phyloP scores from a whole-genome alignment of 2,888 invertebrate genomes.

The Chrysolina americana region DNA sequence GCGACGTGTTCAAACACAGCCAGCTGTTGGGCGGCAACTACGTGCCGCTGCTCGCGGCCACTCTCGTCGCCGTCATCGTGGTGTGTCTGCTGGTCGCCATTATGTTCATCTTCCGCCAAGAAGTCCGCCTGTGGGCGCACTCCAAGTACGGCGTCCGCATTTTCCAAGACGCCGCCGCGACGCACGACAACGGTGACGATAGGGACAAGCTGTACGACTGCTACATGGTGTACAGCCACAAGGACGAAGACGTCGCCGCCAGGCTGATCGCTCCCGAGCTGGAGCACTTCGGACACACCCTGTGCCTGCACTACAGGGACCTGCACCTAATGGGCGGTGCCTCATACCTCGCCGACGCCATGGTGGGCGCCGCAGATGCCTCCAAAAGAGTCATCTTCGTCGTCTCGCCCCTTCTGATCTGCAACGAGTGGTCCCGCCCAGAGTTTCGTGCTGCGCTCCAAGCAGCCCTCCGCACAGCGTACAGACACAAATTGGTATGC shows the following conservation, averaged over 20 bases:
- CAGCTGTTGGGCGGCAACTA: conserved; percentile 78
- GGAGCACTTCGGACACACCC: conserved; percentile 79
- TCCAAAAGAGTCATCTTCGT: conserved; percentile 84
- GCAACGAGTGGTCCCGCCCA: conserved; percentile 86
- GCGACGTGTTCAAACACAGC: conserved; percentile 75
- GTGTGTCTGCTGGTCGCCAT: conserved; percentile 79
- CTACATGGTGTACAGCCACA: conserved; percentile 88
- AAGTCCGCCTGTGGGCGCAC: conserved; percentile 85
- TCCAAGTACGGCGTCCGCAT: conserved; percentile 84
- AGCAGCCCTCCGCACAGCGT: conserved; percentile 80
- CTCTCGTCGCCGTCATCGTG: conserved; percentile 79
- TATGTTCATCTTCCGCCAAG: conserved; percentile 82
- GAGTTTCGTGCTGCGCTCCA: conserved; percentile 88
- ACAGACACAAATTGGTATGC: conserved; percentile 75
- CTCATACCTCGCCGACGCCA: conserved; percentile 75
- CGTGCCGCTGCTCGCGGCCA: conserved; percentile 82
- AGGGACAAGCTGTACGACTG: conserved; percentile 80
- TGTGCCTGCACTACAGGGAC: conserved; percentile 81
- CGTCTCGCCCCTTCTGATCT: conserved; percentile 84
- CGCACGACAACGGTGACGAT: conserved; percentile 70
- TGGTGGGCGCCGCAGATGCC: conserved; percentile 76
- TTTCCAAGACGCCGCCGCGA: conserved; percentile 75
- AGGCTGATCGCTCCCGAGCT: conserved; percentile 81
- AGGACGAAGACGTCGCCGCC: conserved; percentile 82
- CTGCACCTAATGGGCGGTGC: conserved; percentile 74